Base-by-base conservation (phyloP, 2,113 vertebrate species). In the Perca fluviatilis region DNA sequence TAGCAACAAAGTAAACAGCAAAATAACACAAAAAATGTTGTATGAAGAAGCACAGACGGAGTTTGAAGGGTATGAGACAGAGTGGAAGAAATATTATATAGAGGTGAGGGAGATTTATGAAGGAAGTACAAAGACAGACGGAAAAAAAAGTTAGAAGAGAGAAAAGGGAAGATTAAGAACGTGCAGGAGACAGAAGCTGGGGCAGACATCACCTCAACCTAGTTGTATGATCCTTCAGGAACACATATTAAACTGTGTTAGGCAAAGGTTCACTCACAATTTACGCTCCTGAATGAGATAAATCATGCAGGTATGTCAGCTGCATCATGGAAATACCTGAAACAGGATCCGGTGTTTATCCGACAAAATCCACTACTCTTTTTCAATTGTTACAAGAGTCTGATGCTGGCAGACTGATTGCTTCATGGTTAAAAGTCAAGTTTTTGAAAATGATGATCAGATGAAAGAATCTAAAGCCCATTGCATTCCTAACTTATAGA, bases 301-400 rank as follows among this genome's bases (percentile, higher is more conserved):
- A 83, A 79, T 75, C 60, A 54, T 46, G 58, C 18, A 54, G 11
- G 74, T 63, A 27, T 57, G 49, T 66, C 66, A 73, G 61, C 43
- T 68, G 60, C 62, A 79, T 79, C 40, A 5, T 87, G 67, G 67
- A 80, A 85, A 68, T 66, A 74, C 67, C 76, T 72, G 74, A 25
- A 80, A 47, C 21, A 21, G 60, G 40, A 85, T 75, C 56, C n/a
- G n/a, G 25, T 18, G 47, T 83, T 51, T 51, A 67, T 77, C 30
- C 30, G 19, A 60, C 33, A 68, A 57, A 74, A 74, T 64, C 13
- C 75, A 53, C 49, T 60, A 23, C 16, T 72, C n/a, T 67, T 69
- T 46, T 40, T 27, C 47, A 79, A 14, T 49, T 67, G 58, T 73
- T 64, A 54, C 7, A 14, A 12, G 7, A 74, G n/a, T 73, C 60